phyloP scores from a whole-genome alignment of 2,113 vertebrate species.

The Sterna hirundo region DNA sequence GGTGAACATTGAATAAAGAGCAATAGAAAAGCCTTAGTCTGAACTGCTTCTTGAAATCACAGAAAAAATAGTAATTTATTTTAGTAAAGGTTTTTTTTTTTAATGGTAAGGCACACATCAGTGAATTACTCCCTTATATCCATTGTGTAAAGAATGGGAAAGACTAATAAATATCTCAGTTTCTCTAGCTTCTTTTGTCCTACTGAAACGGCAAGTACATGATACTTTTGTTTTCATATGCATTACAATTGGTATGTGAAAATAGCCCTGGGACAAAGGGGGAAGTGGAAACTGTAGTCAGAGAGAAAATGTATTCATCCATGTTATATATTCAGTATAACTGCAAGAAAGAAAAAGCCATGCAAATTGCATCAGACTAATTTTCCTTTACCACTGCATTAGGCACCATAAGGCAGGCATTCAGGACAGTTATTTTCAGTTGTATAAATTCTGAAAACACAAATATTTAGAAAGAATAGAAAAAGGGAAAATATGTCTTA shows the following conservation, averaged over 20 bases:
- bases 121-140: not conserved
- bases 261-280: not conserved
- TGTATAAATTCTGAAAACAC: not conserved
- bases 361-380: not conserved
- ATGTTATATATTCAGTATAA: not conserved
- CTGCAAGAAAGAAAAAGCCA: not conserved
- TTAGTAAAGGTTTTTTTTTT: not conserved
- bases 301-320: not conserved
- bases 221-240: not conserved
- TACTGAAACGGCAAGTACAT: not conserved
- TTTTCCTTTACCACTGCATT: not conserved
- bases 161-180: not conserved
- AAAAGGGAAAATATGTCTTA: not conserved
- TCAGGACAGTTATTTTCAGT: not conserved
- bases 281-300: not conserved
- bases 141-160: not conserved
- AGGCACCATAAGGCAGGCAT: not conserved
- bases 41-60: not conserved
- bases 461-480: not conserved
- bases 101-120: not conserved
- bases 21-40: not conserved
- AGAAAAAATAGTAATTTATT: not conserved
- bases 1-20: not conserved
- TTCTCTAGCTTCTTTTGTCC: not conserved
- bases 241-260: not conserved